Percentiles rank a stretch among this genome's conserved stretches.
These are phyloP conservation scores for Enteromius thamalakanensis DNA, from an alignment of 2,797 vertebrate genomes.

Conservation along the genomic window DNA sequence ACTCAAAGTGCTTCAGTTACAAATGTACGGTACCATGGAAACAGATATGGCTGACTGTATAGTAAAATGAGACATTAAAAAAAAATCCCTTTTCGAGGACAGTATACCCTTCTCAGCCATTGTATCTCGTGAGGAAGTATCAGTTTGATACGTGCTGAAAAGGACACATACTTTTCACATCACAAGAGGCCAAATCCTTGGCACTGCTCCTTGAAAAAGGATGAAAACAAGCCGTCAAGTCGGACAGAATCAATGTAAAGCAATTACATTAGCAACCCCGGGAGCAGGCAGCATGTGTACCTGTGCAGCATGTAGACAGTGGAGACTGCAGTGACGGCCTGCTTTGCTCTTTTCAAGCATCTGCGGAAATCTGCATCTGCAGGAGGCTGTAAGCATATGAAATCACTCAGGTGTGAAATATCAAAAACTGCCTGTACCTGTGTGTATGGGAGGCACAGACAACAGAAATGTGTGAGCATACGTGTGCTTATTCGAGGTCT, in stretches of 20 bases:
- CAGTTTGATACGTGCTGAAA: constrained; percentile 66
- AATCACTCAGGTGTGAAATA: constrained; percentile 14
- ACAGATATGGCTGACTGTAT: constrained; percentile 56
- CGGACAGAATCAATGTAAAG: constrained; percentile 82
- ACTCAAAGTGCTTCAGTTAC: constrained; percentile 56
- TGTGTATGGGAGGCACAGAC: constrained; percentile 1
- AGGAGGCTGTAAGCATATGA: constrained; percentile 12
- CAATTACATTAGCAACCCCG: constrained; percentile 76
- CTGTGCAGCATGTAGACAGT: constrained; percentile 57
- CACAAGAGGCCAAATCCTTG: constrained; percentile 65
- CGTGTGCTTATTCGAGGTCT: constrained; percentile 54
- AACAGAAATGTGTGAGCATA: constrained; percentile 23
- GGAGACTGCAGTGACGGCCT: constrained; percentile 31
- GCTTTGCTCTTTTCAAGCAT: constrained; percentile 26
- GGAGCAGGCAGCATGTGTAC: constrained; percentile 58
- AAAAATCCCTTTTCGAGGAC: not conserved
- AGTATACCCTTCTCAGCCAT: constrained; percentile 44
- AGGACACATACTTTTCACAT: constrained; percentile 69
- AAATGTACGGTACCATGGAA: constrained; percentile 50
- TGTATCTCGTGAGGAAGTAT: constrained; percentile 56
- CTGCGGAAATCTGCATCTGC: constrained; percentile 35
- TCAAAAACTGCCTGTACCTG: not conserved
- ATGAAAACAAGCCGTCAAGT: constrained; percentile 76
- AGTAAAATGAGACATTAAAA: constrained; percentile 55
- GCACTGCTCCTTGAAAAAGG: constrained; percentile 68